These are phyloP conservation scores for Callinectes sapidus DNA, from an alignment of 2,888 invertebrate species.

Conservation along the genomic window DNA sequence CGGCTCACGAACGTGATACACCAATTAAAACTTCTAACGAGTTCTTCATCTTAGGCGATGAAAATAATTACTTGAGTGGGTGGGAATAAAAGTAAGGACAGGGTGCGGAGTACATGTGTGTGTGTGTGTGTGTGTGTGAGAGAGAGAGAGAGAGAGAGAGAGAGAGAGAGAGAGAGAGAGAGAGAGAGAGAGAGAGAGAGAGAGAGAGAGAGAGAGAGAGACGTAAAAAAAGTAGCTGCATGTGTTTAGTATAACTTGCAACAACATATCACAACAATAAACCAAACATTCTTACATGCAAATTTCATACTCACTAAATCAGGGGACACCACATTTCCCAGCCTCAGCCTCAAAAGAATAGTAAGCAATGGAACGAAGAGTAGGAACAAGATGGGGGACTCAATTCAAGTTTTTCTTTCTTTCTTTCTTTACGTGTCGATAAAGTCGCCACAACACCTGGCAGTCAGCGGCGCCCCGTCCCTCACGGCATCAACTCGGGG, in stretches of 20 bases:
- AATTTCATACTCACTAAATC: not conserved
- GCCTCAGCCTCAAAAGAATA: not conserved
- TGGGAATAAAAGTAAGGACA: not conserved
- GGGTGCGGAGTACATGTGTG: not conserved
- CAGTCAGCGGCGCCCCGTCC: not conserved
- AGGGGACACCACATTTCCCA: not conserved
- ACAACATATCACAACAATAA: not conserved
- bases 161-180: constrained; percentile 1
- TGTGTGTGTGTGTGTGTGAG: constrained; percentile 2
- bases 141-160: not conserved
- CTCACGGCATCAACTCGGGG: constrained; percentile 14
- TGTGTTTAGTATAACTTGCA: not conserved
- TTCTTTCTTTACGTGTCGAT: not conserved
- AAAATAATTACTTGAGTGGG: constrained; percentile 20
- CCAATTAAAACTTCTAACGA: constrained; percentile 19
- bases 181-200: constrained; percentile 1
- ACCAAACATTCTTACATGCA: not conserved
- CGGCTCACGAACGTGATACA: constrained; percentile 11
- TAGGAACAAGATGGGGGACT: not conserved
- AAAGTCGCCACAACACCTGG: constrained; percentile 26
- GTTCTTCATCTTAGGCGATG: not conserved
- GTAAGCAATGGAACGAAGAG: not conserved
- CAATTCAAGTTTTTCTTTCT: not conserved
- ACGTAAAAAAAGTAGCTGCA: not conserved
- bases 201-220: not conserved